phyloP scores from a whole-genome alignment of 2,888 invertebrate species.

The Diaperis boleti region DNA sequence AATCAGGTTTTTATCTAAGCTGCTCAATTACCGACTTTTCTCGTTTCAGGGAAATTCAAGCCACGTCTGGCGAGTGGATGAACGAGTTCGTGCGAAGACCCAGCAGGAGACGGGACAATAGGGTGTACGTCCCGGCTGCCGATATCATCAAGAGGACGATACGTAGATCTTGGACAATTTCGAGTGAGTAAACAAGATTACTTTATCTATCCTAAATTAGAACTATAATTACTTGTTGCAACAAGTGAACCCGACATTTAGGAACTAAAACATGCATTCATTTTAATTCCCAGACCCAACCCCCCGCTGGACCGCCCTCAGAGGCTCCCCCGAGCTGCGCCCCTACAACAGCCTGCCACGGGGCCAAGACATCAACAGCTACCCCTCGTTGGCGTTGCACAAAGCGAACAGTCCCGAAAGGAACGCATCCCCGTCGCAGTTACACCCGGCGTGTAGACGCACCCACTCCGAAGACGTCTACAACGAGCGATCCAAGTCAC shows the following conservation, averaged over 20 bases:
- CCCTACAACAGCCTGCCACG: constrained; percentile 73
- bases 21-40: constrained; percentile 8
- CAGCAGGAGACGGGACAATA: constrained; percentile 68
- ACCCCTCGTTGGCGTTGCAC: constrained; percentile 61
- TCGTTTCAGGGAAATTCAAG: constrained; percentile 76
- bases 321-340: constrained; percentile 70
- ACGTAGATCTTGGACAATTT: constrained; percentile 79
- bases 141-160: constrained; percentile 77
- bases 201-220: too few relatives aligned
- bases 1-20: background rate
- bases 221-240: too few relatives aligned
- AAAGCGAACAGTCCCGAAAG: constrained; percentile 47
- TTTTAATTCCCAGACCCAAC: constrained; percentile 69
- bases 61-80: constrained; percentile 78
- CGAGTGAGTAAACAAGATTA: constrained; percentile 69
- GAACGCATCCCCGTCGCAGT: constrained; percentile 47
- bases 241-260: too few relatives aligned
- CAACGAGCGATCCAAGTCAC: constrained; percentile 47
- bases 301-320: constrained; percentile 68
- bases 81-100: constrained; percentile 72
- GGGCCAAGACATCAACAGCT: constrained; percentile 67
- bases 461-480: constrained; percentile 64
- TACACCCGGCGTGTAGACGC: constrained; percentile 54
- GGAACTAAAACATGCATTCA: background rate
- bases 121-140: constrained; percentile 69